A percentile compares a stretch with the other conserved stretches of the same genome.
Evolutionary conservation across 2,888 invertebrate genomes (phyloP).

Genomic region (Agyllia agylla): DNA sequence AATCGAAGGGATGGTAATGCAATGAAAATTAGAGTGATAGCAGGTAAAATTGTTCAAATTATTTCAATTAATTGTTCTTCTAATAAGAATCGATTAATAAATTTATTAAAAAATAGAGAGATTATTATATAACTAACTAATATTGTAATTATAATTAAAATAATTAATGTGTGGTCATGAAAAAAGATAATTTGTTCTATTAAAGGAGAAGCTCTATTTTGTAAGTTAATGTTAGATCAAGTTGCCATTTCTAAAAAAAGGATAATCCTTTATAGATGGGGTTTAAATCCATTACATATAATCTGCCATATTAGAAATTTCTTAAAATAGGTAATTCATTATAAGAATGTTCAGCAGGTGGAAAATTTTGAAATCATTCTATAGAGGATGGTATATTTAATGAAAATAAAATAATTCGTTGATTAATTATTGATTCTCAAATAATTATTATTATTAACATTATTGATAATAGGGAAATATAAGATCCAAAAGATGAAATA

Average conservation of each 20-base stretch:
- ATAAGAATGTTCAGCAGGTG: slow-evolving; percentile 91
- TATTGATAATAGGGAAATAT: slow-evolving; percentile 91
- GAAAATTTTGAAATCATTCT: slow-evolving; percentile 92
- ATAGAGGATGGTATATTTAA: slow-evolving; percentile 90
- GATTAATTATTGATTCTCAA: slow-evolving; percentile 91
- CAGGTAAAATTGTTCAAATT: slow-evolving; percentile 93
- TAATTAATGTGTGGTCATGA: slow-evolving; percentile 92
- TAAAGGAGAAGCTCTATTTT: slow-evolving; percentile 92
- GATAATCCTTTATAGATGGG: slow-evolving; percentile 92
- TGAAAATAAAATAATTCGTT: slow-evolving; percentile 88
- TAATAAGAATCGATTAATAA: slow-evolving; percentile 90
- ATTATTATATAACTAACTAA: slow-evolving; percentile 91
- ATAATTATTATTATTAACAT: slow-evolving; percentile 92
- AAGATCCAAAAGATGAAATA: slow-evolving; percentile 89
- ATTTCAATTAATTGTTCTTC: slow-evolving; percentile 92
- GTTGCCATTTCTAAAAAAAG: slow-evolving; percentile 93
- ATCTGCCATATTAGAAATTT: slow-evolving; percentile 92
- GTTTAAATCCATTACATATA: slow-evolving; percentile 93
- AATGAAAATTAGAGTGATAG: slow-evolving; percentile 92
- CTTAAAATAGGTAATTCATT: slow-evolving; percentile 91
- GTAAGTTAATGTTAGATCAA: slow-evolving; percentile 90
- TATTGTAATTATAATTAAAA: slow-evolving; percentile 92
- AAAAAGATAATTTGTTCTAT: slow-evolving; percentile 94
- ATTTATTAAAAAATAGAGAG: slow-evolving; percentile 90
- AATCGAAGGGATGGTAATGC: slow-evolving; percentile 91